Evolutionary conservation across 2,888 invertebrate species (phyloP), one percentile per base, ranked within the genome.

Genomic region (Synanthedon vespiformis): DNA sequence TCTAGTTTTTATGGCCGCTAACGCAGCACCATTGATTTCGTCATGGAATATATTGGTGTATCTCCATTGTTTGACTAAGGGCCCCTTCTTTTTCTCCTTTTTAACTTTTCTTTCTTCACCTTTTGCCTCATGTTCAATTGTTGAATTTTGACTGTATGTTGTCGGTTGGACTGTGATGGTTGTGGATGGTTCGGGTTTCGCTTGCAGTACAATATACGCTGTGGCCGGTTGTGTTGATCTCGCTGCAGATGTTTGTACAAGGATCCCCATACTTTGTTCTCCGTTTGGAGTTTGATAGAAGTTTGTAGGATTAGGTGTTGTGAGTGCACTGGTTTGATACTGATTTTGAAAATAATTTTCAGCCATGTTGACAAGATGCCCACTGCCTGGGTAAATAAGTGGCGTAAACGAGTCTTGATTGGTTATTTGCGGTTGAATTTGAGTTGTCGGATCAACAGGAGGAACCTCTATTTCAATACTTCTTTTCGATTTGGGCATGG

Each of bases 1-100:
- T 54, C 88, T 77, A 4, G 88, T 88, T 61, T 88, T 88, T n/a
- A 88, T 88, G 13, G 88, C 88, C 44, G 85, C 81, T 44, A 88
- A 65, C 40, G 88, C 87, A 44, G 87, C 85, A 44, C 88, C 88
- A 70, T 88, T 88, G 3, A 88, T 88, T 64, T 88, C 88, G 65
- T 89, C 89, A 70, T 89, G 89, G 58, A 89, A 89, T 61, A 89
- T 85, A 62, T 88, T 89, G 14, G 88, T 88, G 59, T 89, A 89
- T 56, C 89, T 74, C 89, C 89, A 89, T 56, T 89, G 89, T 61
- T 89, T 89, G 0, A 89, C 88, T 48, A 83, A 61, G 50, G 88
- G 87, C 4, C 89, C 85, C 56, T 74, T 74, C 61, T 75, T 81
- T 59, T 80, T 77, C 56, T 86, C 80, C 58, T 81, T 87, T 56